Percentiles rank a stretch among this genome's conserved stretches.
These are phyloP conservation scores for Pammene aurita DNA, from an alignment of 2,888 invertebrate genomes.

Conservation along the genomic window DNA sequence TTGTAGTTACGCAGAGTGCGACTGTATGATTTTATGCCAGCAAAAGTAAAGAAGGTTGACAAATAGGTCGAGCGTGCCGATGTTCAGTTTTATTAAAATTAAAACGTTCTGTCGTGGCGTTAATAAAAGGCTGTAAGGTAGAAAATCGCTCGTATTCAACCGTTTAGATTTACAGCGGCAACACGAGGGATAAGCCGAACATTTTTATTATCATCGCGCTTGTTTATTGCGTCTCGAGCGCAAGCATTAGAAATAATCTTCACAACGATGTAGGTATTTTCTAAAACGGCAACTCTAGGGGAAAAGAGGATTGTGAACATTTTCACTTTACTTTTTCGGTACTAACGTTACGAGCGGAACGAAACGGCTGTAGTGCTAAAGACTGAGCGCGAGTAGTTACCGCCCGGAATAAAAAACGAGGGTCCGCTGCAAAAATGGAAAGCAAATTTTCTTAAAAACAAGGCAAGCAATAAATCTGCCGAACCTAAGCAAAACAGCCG, in stretches of 20 bases:
- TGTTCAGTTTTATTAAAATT: constrained; percentile 83
- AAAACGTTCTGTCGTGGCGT: constrained; percentile 77
- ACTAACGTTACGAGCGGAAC: constrained; percentile 29
- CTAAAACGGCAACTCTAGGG: constrained; percentile 56
- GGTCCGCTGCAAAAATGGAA: constrained; percentile 53
- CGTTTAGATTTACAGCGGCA: constrained; percentile 72
- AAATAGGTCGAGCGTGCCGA: constrained; percentile 82
- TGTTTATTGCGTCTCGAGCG: constrained; percentile 77
- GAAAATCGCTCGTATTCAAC: constrained; percentile 63
- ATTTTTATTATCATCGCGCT: constrained; percentile 79
- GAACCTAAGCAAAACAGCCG: constrained; percentile 61
- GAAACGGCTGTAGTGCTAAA: constrained; percentile 23
- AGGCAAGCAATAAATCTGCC: constrained; percentile 71
- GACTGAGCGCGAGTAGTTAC: constrained; percentile 23
- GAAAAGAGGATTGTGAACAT: constrained; percentile 52
- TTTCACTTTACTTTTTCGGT: constrained; percentile 48
- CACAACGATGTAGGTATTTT: constrained; percentile 63
- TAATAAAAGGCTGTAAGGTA: constrained; percentile 74
- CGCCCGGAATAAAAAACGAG: constrained; percentile 40
- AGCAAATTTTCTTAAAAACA: constrained; percentile 66
- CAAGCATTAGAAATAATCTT: constrained; percentile 76
- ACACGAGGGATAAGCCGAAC: constrained; percentile 74
- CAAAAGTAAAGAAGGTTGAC: constrained; percentile 83
- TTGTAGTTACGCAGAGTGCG: constrained; percentile 70
- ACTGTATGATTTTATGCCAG: constrained; percentile 81